Percentiles rank a stretch among this genome's conserved stretches.
Conservation (phyloP, 2,888 invertebrate species). For the Halocaridina rubra region DNA sequence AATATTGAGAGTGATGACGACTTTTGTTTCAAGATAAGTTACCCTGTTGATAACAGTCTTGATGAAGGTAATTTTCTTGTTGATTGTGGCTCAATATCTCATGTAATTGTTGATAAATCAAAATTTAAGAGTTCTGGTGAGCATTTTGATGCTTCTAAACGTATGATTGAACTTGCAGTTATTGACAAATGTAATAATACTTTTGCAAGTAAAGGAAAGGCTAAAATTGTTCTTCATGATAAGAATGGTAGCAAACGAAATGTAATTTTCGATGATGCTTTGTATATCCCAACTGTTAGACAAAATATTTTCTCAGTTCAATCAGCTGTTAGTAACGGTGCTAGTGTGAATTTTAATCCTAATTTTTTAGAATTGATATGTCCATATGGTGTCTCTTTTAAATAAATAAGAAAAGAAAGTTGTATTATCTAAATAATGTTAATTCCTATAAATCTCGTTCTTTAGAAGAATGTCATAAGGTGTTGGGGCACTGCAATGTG, state of each 20-base stretch:
- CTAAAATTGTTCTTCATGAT: not conserved
- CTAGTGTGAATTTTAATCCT: not conserved
- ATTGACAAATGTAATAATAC: not conserved
- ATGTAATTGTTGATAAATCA: not conserved
- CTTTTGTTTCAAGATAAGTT: not conserved
- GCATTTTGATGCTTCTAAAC: not conserved
- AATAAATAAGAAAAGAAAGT: not conserved
- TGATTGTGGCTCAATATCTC: conserved; percentile 10
- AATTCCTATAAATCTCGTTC: not conserved
- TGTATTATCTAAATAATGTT: conserved; percentile 16
- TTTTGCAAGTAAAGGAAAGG: conserved; percentile 2
- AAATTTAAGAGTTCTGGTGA: conserved; percentile 13
- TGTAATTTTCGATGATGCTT: not conserved
- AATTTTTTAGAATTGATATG: not conserved
- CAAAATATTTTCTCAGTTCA: conserved; percentile 21
- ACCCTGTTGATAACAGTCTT: not conserved
- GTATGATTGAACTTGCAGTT: conserved; percentile 18
- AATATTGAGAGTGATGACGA: not conserved
- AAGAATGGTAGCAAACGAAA: not conserved
- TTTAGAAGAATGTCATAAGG: conserved; percentile 18
- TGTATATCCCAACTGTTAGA: conserved; percentile 4
- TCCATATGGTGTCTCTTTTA: not conserved
- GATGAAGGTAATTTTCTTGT: not conserved
- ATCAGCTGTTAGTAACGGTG: not conserved
- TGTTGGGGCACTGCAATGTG: conserved; percentile 19